Evolutionary conservation across 2,888 invertebrate species (phyloP), one percentile per base, ranked within the genome.

Genomic region (Ornithoptera alexandrae): DNA sequence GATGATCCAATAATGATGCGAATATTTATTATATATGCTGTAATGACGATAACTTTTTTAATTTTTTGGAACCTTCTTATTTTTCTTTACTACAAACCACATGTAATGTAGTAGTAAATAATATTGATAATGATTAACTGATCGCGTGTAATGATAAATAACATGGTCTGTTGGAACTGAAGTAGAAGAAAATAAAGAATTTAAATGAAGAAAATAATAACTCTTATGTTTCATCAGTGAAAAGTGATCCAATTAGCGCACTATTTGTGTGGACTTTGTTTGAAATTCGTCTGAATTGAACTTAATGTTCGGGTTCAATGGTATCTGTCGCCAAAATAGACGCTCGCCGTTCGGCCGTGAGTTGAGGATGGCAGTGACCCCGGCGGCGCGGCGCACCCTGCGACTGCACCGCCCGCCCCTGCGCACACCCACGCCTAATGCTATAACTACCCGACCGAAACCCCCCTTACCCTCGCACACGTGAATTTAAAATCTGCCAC

Each of bases 361-460:
- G 89, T 87, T 85, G 72, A 60, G 89, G 89, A 89, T 93, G 94
- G 93, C 94, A 93, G 94, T 94, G 94, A 94, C 94, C 94, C 89
- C 93, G 89, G 89, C 53, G 53, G 53, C 53, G 53, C 53, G 53
- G 53, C 90, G 92, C 93, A 89, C 92, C 92, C 92, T 68, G 74
- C 74, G 86, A 87, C 90, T 90, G 93, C 93, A 79, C 80, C 81
- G 77, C 77, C 78, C 75, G 78, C 77, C 76, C 79, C 72, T 72
- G 50, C 56, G 65, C 61, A 56, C 20, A n/a, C 68, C 36, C 64
- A 24, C 64, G 56, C 61, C 69, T 57, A 42, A 22, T 39, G 62
- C 65, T 42, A 60, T 56, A 15, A 50, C 67, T 63, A 68, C 59
- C 68, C 68, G 50, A 63, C 39, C 69, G 65, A 79, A 76, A 73